Base-by-base conservation (phyloP, 2,113 vertebrate species). In the Arothron firmamentum region DNA sequence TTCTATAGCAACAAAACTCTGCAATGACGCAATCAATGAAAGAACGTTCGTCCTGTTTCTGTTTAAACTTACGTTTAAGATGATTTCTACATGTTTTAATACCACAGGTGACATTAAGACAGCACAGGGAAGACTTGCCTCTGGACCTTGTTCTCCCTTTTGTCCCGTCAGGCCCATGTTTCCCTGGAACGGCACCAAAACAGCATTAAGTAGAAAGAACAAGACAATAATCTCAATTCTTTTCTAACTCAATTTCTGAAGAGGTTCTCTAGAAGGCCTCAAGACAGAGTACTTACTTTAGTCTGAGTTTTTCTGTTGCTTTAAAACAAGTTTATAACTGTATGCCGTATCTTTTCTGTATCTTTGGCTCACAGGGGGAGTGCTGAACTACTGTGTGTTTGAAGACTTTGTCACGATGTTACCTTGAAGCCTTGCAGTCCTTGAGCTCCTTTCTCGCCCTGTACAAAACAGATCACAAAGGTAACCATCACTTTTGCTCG, bases 371-470 rank as follows among this genome's bases (percentile, higher is more conserved):
- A 38, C 9, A 38, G 34, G 34, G 34, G 9, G 6, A 20, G 14
- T 47, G 45, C 15, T n/a, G 28, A 41, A 12, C 5, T n/a, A 5
- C 10, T 21, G 28, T 19, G 13, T 51, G 1, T 2, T 10, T 34
- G 38, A 1, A 52, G 43, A 47, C 25, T 52, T 48, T 16, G 17
- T 12, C 9, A 50, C 10, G 10, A 54, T 51, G 67, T 88, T 93
- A 96, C 94, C 93, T 95, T 95, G 53, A 89, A 60, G 74, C 94
- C 94, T 78, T 87, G 90, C 4, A 69, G 84, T 77, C 94, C 95
- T 56, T 87, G 83, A 74, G 82, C 41, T 66, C 93, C 94, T 72
- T 41, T 84, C 77, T 93, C 89, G 59, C 93, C 94, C 94, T 97
- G 78, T 21, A 66, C 48, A 78, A 65, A 68, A 21, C 25, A 55